Conservation (phyloP, 2,113 vertebrate genomes). For the Microtus richardsoni region DNA sequence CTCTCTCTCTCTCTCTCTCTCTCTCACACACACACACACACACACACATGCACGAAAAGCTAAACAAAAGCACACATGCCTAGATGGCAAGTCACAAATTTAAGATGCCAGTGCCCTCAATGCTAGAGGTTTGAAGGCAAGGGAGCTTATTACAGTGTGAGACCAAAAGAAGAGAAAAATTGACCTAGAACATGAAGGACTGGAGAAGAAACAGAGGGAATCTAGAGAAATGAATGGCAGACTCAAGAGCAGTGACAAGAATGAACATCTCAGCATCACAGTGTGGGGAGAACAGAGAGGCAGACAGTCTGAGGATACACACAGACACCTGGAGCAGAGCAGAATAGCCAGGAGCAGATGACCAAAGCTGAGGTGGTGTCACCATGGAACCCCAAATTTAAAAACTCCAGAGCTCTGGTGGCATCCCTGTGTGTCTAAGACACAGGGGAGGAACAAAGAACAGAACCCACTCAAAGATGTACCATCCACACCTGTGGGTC, state of each 20-base stretch:
- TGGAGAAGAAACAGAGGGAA: neutral
- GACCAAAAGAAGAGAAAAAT: neutral
- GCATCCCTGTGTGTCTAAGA: too few relatives aligned
- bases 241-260: accelerated
- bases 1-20: too few relatives aligned
- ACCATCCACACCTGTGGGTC: neutral
- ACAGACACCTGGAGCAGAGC: accelerated
- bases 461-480: neutral
- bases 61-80: neutral
- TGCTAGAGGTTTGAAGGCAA: neutral
- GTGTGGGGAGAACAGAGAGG: accelerated
- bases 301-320: neutral
- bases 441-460: accelerated
- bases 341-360: neutral
- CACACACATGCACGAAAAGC: neutral
- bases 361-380: accelerated
- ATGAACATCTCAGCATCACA: too few relatives aligned
- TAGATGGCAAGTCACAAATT: neutral
- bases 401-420: accelerated
- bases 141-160: neutral
- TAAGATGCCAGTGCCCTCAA: neutral
- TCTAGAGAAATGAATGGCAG: neutral
- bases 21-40: neutral
- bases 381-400: neutral
- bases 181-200: neutral